Conservation (phyloP, 1,140 invertebrate species). For the Pissodes strobi region DNA sequence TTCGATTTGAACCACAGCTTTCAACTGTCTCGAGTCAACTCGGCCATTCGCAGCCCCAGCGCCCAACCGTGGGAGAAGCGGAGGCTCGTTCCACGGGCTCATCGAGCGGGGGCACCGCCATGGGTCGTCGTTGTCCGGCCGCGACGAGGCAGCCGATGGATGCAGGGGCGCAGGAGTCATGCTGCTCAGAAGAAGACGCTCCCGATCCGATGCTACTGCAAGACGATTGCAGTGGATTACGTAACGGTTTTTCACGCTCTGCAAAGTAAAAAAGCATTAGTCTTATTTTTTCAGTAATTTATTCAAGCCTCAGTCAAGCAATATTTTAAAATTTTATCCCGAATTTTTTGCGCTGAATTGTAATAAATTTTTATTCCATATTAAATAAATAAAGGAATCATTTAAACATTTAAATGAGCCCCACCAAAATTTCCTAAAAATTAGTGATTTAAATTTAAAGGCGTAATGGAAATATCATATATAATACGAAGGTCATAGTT, state of each 20-base stretch:
- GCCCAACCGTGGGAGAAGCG: conserved; percentile 70
- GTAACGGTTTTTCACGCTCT: conserved; percentile 36
- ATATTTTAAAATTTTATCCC: too few relatives aligned
- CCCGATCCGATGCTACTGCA: conserved; percentile 21
- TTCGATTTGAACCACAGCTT: conserved; percentile 60
- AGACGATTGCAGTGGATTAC: conserved; percentile 16
- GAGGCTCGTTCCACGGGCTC: conserved; percentile 48
- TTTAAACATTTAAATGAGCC: too few relatives aligned
- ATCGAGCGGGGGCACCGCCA: conserved; percentile 14
- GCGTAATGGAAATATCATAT: too few relatives aligned
- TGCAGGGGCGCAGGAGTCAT: conserved; percentile 3
- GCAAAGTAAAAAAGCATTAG: conserved; percentile 5
- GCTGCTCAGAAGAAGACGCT: conserved; percentile 15
- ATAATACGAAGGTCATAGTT: too few relatives aligned
- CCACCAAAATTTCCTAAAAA: too few relatives aligned
- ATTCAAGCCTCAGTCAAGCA: too few relatives aligned
- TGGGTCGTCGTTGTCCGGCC: neutral
- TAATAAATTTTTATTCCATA: too few relatives aligned
- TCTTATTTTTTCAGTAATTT: neutral
- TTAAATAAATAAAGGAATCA: too few relatives aligned
- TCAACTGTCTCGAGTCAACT: conserved; percentile 83
- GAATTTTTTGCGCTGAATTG: too few relatives aligned
- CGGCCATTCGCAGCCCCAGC: conserved; percentile 88
- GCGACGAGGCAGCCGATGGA: neutral
- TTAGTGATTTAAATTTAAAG: too few relatives aligned